Conservation (phyloP, 2,888 invertebrate genomes). For the Philonicus albiceps region DNA sequence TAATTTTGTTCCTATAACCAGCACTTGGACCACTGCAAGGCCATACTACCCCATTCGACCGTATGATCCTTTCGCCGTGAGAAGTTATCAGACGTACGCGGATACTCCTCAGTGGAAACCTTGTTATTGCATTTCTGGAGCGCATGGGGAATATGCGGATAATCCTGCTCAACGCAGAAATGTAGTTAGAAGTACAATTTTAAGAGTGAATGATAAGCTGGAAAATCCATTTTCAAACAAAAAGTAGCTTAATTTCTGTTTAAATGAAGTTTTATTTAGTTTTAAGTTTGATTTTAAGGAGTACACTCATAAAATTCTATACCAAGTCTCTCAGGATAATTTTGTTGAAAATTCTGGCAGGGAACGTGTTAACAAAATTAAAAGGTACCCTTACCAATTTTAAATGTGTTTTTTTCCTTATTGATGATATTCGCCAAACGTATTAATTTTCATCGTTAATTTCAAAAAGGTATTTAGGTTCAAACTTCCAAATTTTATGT, state of each 20-base stretch:
- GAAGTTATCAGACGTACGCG: neutral
- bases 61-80: neutral
- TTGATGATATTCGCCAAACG: too few relatives aligned
- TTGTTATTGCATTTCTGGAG: slow-evolving; percentile 57
- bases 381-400: too few relatives aligned
- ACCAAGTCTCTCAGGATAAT: too few relatives aligned
- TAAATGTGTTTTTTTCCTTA: too few relatives aligned
- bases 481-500: too few relatives aligned
- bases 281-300: neutral
- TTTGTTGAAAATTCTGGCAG: too few relatives aligned
- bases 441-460: too few relatives aligned
- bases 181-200: neutral
- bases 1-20: slow-evolving; percentile 57
- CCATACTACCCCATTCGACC: slow-evolving; percentile 52
- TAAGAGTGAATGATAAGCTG: slow-evolving; percentile 56
- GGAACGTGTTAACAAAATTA: too few relatives aligned
- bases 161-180: neutral
- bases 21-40: slow-evolving; percentile 60
- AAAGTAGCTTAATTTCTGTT: neutral
- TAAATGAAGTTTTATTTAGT: neutral
- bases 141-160: neutral
- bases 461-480: too few relatives aligned
- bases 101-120: slow-evolving; percentile 59
- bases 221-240: slow-evolving; percentile 56
- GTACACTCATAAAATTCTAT: too few relatives aligned